Evolutionary conservation across 2,888 invertebrate species (phyloP).

Genomic region (Eumacrocentrus americanus): DNA sequence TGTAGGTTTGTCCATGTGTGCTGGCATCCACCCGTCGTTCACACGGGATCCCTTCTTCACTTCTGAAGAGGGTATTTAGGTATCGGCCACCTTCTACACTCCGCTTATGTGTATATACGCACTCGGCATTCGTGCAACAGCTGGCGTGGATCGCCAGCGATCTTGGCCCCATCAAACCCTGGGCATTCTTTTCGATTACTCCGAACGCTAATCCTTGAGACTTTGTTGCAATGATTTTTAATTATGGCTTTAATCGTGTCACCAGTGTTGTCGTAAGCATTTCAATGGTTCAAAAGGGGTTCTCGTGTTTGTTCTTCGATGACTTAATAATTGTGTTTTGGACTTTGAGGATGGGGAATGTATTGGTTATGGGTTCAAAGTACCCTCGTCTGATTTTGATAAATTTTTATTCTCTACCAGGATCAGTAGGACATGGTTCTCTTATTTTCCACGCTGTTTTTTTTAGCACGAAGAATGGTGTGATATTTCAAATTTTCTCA

Average conservation of each 20-base stretch:
- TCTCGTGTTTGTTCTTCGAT: conserved; percentile 4
- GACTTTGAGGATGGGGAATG: too few relatives aligned
- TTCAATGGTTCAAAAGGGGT: too few relatives aligned
- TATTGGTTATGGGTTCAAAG: too few relatives aligned
- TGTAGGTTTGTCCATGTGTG: conserved; percentile 11
- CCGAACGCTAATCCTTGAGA: too few relatives aligned
- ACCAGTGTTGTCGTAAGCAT: too few relatives aligned
- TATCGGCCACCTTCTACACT: conserved; percentile 28
- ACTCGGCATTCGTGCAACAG: conserved; percentile 43
- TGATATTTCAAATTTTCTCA: conserved; percentile 63
- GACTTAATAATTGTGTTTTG: neutral
- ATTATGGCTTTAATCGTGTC: neutral
- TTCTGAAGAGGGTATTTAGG: conserved; percentile 28
- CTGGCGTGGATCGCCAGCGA: conserved; percentile 40
- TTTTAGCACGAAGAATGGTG: conserved; percentile 34
- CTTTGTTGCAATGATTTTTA: neutral
- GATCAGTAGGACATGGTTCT: too few relatives aligned
- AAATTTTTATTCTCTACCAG: too few relatives aligned
- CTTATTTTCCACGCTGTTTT: too few relatives aligned
- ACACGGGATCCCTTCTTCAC: conserved; percentile 14
- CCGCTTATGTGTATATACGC: conserved; percentile 20
- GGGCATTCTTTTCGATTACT: neutral
- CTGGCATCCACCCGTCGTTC: conserved; percentile 22
- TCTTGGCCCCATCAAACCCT: too few relatives aligned
- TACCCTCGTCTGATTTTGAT: too few relatives aligned